Evolutionary conservation across 1,140 invertebrate species (phyloP), one percentile per base, ranked within the genome.

Genomic region (Venustaconcha ellipsiformis): DNA sequence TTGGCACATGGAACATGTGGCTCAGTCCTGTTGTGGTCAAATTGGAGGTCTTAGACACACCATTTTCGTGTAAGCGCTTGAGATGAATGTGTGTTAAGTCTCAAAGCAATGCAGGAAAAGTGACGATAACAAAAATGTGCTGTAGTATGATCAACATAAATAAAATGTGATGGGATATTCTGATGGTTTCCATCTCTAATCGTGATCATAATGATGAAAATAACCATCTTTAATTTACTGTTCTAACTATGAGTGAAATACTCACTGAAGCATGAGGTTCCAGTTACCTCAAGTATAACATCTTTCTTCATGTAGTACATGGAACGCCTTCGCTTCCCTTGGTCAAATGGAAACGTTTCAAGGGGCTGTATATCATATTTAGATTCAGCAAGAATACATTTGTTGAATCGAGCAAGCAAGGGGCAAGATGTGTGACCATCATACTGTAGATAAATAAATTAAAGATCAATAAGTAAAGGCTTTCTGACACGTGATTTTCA

Each of bases 401-500:
- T 89, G 17, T 87, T 91, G 83, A 94, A 94, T 14, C 94, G 94
- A 18, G 97, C 99, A 1, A 99, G 93, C 20, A 99, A 90, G 0
- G 98, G 98, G 91, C 98, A 99, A 1, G 97, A 97, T 2, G 97
- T 96, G 87, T 99, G 99, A 11, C 98, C 98, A 90, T 97, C 93
- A 88, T 99, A 99, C 89, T 90, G 82, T 17, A 78, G 76, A 70
- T 37, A 20, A 79, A 65, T 48, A 37, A 70, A 70, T 30, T 23
- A 12, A 6, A 17, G 2, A 30, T 30, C 26, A 30, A 30, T 30
- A 30, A 3, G 26, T 30, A 30, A 30, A 30, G 26, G 26, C 26
- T 30, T 30, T 30, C 26, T 30, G 23, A 23, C 23, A 23, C 23
- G 1, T 23, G 23, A 23, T 23, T 23, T 26, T 37, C 55, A 74